Percentiles rank a stretch among this genome's conserved stretches.
These are phyloP conservation scores for Diplodus sargus DNA, from an alignment of 2,797 vertebrate genomes.

Conservation along the genomic window DNA sequence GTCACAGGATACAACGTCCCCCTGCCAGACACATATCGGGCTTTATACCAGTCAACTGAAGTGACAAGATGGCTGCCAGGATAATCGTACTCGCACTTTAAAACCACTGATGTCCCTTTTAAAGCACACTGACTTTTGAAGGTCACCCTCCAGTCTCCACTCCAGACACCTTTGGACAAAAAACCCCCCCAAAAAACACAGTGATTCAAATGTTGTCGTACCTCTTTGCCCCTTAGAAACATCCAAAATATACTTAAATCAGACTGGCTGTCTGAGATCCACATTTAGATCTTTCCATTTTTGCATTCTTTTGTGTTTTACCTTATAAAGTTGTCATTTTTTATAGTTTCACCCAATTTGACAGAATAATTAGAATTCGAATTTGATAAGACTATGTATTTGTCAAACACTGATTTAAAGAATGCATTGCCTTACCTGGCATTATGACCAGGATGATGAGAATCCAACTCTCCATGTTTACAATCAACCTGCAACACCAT, in stretches of 20 bases:
- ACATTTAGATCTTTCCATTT: too few relatives aligned
- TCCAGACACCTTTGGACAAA: conserved; percentile 58
- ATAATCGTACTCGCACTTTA: conserved; percentile 69
- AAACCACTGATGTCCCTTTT: conserved; percentile 52
- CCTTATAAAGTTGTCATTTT: too few relatives aligned
- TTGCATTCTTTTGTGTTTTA: too few relatives aligned
- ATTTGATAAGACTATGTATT: background rate
- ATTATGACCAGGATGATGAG: conserved; percentile 39
- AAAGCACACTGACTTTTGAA: conserved; percentile 55
- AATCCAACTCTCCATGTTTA: conserved; percentile 49
- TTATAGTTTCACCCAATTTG: too few relatives aligned
- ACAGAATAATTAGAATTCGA: too few relatives aligned
- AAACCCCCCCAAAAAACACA: background rate
- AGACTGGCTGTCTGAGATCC: background rate
- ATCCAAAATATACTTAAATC: background rate
- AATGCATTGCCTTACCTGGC: conserved; percentile 48
- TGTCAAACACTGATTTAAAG: background rate
- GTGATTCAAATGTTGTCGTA: background rate
- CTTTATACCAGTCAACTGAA: conserved; percentile 42
- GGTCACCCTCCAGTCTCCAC: conserved; percentile 55
- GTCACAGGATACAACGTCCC: rapidly evolving
- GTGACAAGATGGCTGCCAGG: background rate
- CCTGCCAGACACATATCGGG: rapidly evolving
- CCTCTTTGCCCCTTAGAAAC: background rate
- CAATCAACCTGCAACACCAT: conserved; percentile 17